phyloP scores from a whole-genome alignment of 2,797 vertebrate species.

The Chrosomus eos region DNA sequence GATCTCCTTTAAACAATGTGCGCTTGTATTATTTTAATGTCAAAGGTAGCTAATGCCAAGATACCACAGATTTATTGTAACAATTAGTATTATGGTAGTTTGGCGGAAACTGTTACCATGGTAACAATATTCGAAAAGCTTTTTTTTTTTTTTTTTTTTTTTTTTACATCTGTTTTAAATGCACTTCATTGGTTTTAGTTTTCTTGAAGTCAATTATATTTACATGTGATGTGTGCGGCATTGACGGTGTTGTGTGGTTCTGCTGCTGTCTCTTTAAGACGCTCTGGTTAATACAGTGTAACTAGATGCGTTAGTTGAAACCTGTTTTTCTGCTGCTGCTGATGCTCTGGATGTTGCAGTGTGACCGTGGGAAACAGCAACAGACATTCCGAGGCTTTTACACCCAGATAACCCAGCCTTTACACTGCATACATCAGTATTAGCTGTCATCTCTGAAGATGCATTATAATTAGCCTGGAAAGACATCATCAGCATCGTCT shows the following conservation, averaged over 20 bases:
- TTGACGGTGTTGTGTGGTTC: neutral
- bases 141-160: neutral
- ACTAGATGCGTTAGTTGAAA: slow-evolving; percentile 71
- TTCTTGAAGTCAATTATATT: neutral
- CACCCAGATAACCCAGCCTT: slow-evolving; percentile 1
- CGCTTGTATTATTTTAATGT: neutral
- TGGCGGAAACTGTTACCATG: neutral
- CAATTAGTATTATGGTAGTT: neutral
- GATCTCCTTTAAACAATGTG: too few species aligned
- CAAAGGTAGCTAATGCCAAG: neutral
- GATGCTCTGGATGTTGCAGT: slow-evolving; percentile 55
- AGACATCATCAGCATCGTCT: slow-evolving; percentile 63
- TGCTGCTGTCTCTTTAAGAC: slow-evolving; percentile 80
- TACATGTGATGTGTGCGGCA: neutral
- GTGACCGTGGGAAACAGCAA: slow-evolving; percentile 27
- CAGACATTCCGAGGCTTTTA: slow-evolving; percentile 9
- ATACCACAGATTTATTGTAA: neutral
- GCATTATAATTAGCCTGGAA: slow-evolving; percentile 62
- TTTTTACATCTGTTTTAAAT: neutral
- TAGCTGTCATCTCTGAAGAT: slow-evolving; percentile 59
- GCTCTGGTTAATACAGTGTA: slow-evolving; percentile 78
- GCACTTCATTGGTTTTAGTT: neutral
- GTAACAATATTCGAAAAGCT: neutral
- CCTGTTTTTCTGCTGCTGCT: slow-evolving; percentile 65
- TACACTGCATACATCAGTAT: neutral